Percentiles rank a stretch among this genome's conserved stretches.
phyloP scores from a whole-genome alignment of 1,140 invertebrate species.

The Pachyrhynchus sulphureomaculatus region DNA sequence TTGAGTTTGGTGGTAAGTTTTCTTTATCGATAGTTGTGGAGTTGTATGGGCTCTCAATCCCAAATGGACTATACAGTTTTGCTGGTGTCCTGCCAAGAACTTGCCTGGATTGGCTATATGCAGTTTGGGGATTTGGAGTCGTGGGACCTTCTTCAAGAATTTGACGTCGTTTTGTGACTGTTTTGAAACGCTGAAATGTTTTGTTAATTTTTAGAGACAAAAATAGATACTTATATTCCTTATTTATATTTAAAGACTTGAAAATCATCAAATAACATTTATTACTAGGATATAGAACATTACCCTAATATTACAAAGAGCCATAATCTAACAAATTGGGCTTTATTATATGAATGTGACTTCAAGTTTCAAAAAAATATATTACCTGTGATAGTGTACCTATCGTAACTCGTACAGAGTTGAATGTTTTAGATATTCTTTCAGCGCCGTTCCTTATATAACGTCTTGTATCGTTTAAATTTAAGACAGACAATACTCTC shows the following conservation, averaged over 20 bases:
- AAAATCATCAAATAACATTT: too few relatives aligned
- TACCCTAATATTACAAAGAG: too few relatives aligned
- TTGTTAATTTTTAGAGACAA: too few relatives aligned
- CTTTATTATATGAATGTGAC: too few relatives aligned
- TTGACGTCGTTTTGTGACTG: conserved; percentile 59
- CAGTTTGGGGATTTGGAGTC: conserved; percentile 53
- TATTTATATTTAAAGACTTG: too few relatives aligned
- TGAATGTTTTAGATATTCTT: conserved; percentile 61
- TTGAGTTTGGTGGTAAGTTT: conserved; percentile 30
- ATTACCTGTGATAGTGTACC: conserved; percentile 61
- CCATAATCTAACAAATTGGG: too few relatives aligned
- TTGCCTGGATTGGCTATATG: conserved; percentile 55
- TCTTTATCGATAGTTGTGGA: conserved; percentile 42
- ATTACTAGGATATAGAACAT: too few relatives aligned
- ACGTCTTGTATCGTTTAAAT: conserved; percentile 51
- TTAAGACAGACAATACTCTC: conserved; percentile 45
- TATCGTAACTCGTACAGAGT: conserved; percentile 58
- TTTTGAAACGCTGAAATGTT: conserved; percentile 54
- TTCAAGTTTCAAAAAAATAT: conserved; percentile 26
- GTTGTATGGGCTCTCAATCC: conserved; percentile 58
- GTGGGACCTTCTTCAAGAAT: conserved; percentile 59
- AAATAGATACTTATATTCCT: conserved; percentile 30
- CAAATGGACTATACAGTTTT: conserved; percentile 65
- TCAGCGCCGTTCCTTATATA: conserved; percentile 57
- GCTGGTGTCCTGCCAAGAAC: conserved; percentile 63